Percentiles rank a stretch among this genome's conserved stretches.
phyloP scores from a whole-genome alignment of 2,888 invertebrate species.

The Agriopis leucophaearia region DNA sequence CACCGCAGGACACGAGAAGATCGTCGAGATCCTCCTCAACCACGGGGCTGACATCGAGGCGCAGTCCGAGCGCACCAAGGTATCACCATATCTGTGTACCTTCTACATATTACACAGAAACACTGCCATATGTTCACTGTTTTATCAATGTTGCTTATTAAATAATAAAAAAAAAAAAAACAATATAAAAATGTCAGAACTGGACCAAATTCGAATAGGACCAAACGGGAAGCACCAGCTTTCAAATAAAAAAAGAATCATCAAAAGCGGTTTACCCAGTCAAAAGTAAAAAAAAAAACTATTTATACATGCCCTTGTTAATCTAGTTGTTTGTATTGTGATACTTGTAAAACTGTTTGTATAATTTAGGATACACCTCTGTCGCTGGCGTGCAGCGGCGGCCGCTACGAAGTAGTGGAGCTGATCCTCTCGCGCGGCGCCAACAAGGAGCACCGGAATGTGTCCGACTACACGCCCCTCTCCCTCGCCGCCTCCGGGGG shows the following conservation, averaged over 20 bases:
- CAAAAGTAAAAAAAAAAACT: no score
- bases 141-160: no score
- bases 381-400: slow-evolving; percentile 98
- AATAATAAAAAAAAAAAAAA: no score
- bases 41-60: slow-evolving; percentile 99
- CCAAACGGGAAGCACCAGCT: no score
- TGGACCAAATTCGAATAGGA: no score
- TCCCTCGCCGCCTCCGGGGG: slow-evolving; percentile 99
- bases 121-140: no score
- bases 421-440: slow-evolving; percentile 95
- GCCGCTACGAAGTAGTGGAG: slow-evolving; percentile 98
- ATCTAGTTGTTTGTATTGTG: background rate
- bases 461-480: slow-evolving; percentile 99
- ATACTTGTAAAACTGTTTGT: background rate
- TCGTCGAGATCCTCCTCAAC: slow-evolving; percentile 97
- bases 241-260: no score
- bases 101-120: no score
- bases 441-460: slow-evolving; percentile 99
- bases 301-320: no score
- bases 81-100: background rate
- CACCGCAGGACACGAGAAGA: slow-evolving; percentile 93
- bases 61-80: slow-evolving; percentile 98
- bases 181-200: no score
- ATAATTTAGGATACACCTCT: slow-evolving; percentile 93
- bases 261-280: no score